Evolutionary conservation across 2,113 vertebrate genomes (phyloP), one percentile per base, ranked within the genome.

Genomic region (Eublepharis macularius): DNA sequence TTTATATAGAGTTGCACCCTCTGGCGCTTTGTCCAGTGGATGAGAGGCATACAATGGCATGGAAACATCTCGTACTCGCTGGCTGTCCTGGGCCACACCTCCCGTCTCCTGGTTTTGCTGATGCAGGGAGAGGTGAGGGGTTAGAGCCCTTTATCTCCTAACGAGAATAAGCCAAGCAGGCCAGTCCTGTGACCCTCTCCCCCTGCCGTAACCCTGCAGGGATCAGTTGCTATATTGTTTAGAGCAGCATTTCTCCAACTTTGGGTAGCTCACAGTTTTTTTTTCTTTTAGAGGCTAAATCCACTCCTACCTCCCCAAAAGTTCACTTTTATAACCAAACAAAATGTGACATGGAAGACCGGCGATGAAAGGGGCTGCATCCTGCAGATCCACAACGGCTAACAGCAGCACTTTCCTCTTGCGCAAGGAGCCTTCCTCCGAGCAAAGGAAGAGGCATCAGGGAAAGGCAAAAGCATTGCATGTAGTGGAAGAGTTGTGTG

Each of bases 41-140:
- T 34, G n/a, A 86, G 80, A 51, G 54, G 65, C 72, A 26, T 2
- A 88, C 83, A 87, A 83, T 88, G 19, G 39, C 9, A 39, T 63
- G 29, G 88, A 91, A 89, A 12, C 29, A n/a, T 88, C 88, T 88
- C 47, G 90, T 54, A 82, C 8, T 24, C 39, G 2, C 81, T 80
- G 49, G 88, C 47, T 17, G 12, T 8, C 70, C 45, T 11, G 43
- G 17, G 17, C 3, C 1, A 0, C 11, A 17, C 14, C 11, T 39
- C 68, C 39, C 9, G 51, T 34, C 54, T 9, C 2, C 0, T 7
- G 2, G 13, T 82, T 89, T 66, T 91, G 88, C 90, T 91, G 90
- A 91, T 78, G 65, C 78, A 78, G 69, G 51, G 54, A 26, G 66
- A 6, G 12, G 47, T 1, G 2, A 3, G 54, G 11, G 16, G 0